These are phyloP conservation scores for Paedocypris micromegethes DNA, from an alignment of 2,797 vertebrate species.

Conservation along the genomic window DNA sequence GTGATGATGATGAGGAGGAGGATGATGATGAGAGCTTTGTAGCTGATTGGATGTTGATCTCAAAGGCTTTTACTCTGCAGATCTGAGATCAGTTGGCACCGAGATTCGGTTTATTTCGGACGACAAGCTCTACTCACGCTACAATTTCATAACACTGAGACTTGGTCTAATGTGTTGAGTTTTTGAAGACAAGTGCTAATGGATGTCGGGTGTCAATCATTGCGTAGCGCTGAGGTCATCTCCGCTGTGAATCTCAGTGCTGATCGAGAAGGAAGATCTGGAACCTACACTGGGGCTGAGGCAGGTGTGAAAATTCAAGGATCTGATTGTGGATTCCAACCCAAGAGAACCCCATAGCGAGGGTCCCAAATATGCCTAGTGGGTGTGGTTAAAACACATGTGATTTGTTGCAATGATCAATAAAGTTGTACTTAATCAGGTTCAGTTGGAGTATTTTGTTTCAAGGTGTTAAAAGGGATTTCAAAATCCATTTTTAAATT, in stretches of 20 bases:
- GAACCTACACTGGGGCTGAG: not conserved
- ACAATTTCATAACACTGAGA: conserved; percentile 20
- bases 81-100: conserved; percentile 5
- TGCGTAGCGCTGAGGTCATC: not conserved
- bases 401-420: too few species aligned
- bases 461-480: too few species aligned
- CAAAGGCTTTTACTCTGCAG: conserved; percentile 27
- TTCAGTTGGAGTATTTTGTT: too few species aligned
- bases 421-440: too few species aligned
- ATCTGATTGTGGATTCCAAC: too few species aligned
- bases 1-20: conserved; percentile 9
- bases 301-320: conserved; percentile 11
- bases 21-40: conserved; percentile 18
- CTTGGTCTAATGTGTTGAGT: conserved; percentile 31
- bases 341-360: too few species aligned
- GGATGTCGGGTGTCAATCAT: not conserved
- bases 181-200: conserved; percentile 2
- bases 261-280: not conserved
- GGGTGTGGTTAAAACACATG: too few species aligned
- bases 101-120: conserved; percentile 29
- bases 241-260: conserved; percentile 1
- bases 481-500: too few species aligned
- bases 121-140: conserved; percentile 5
- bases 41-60: conserved; percentile 20
- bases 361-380: too few species aligned